phyloP scores from a whole-genome alignment of 2,888 invertebrate species.

The Pseudococcus jackbeardsleyi region DNA sequence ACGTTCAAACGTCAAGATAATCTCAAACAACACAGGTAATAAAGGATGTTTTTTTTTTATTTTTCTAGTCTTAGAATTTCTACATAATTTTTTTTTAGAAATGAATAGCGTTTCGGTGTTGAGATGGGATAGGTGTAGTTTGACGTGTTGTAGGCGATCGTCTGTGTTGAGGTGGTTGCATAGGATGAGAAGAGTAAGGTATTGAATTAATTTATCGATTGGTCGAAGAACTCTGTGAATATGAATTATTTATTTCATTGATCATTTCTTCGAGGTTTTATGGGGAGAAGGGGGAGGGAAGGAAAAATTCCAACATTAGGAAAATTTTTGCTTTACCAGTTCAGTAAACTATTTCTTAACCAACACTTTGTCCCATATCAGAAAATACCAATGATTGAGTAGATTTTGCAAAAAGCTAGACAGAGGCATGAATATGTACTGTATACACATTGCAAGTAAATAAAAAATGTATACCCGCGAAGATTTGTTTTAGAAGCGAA shows the following conservation, averaged over 20 bases:
- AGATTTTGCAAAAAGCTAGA: not conserved
- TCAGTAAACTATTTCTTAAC: not conserved
- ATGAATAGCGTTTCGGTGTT: conserved; percentile 17
- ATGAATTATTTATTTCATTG: no score
- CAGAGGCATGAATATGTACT: not conserved
- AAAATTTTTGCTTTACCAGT: no score
- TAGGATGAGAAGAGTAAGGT: not conserved
- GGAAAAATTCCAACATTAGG: no score
- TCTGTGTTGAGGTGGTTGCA: not conserved
- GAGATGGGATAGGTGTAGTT: conserved; percentile 15
- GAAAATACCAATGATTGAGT: not conserved
- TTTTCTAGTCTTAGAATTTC: not conserved
- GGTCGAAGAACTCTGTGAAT: not conserved
- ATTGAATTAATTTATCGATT: not conserved
- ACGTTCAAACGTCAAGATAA: conserved; percentile 98
- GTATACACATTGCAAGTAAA: not conserved
- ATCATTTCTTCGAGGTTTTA: no score
- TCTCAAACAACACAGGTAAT: conserved; percentile 92
- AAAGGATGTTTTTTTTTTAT: conserved; percentile 18
- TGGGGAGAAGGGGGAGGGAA: no score
- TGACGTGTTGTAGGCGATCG: not conserved
- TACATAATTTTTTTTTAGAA: not conserved
- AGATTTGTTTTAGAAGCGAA: conserved; percentile 4
- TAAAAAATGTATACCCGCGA: not conserved
- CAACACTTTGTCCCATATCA: not conserved